These are phyloP conservation scores for Macrostomum lignano DNA, from an alignment of 1,140 invertebrate genomes.

Conservation along the genomic window DNA sequence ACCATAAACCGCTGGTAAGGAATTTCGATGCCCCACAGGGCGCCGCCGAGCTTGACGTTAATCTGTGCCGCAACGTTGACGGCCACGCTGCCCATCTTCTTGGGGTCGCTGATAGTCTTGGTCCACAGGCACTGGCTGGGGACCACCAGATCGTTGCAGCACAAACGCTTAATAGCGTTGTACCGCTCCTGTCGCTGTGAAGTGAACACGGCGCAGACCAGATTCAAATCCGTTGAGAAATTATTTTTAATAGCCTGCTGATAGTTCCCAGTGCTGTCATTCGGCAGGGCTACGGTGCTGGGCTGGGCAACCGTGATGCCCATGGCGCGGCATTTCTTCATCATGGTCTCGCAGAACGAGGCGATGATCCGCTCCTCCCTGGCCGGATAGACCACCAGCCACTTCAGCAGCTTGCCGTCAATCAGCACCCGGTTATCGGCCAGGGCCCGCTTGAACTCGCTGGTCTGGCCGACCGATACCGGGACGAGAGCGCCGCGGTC, in stretches of 20 bases:
- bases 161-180: constrained; percentile 53
- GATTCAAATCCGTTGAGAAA: constrained; percentile 12
- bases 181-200: constrained; percentile 53
- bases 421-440: constrained; percentile 3
- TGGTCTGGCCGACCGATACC: constrained; percentile 8
- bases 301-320: constrained; percentile 5
- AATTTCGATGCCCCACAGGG: constrained; percentile 53
- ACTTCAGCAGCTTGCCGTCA: constrained; percentile 5
- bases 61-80: constrained; percentile 80
- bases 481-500: no score
- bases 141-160: constrained; percentile 43
- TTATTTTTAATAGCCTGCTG: neutral
- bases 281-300: constrained; percentile 10
- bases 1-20: constrained; percentile 26
- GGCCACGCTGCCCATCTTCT: constrained; percentile 33
- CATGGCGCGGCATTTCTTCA: neutral
- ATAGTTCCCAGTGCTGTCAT: constrained; percentile 15
- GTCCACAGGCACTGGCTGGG: constrained; percentile 16
- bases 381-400: constrained; percentile 7
- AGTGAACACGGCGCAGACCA: constrained; percentile 42
- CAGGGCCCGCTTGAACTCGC: constrained; percentile 10
- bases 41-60: constrained; percentile 73
- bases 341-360: constrained; percentile 9
- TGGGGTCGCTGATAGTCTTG: constrained; percentile 16
- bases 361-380: constrained; percentile 1